Percentiles rank a stretch among this genome's conserved stretches.
phyloP scores from a whole-genome alignment of 1,140 invertebrate genomes.

The Pomacea maculata region DNA sequence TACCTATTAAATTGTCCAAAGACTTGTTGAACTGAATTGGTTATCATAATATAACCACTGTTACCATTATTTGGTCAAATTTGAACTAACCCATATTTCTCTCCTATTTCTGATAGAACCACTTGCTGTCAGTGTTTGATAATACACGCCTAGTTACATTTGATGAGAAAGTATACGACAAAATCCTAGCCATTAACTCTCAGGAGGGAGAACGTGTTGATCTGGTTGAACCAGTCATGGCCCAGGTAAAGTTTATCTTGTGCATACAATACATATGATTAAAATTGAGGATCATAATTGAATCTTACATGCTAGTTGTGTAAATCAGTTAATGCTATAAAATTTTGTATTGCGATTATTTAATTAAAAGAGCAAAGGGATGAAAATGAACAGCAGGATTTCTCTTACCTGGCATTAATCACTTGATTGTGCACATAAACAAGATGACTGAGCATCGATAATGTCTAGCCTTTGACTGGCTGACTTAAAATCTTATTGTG shows the following conservation, averaged over 20 bases:
- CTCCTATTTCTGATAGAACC: constrained; percentile 73
- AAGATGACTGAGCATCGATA: not conserved
- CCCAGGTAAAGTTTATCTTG: constrained; percentile 62
- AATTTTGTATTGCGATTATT: not conserved
- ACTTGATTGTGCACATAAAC: not conserved
- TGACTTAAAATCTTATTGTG: not conserved
- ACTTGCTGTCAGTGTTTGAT: constrained; percentile 95
- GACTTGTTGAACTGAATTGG: too few species aligned
- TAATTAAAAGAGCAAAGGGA: not conserved
- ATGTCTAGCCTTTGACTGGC: too few species aligned
- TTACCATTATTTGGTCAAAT: not conserved
- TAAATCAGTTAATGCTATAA: not conserved
- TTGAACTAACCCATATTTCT: constrained; percentile 5
- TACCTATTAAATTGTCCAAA: too few species aligned
- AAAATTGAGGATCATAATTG: not conserved
- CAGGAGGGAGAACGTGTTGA: constrained; percentile 92
- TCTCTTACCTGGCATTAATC: not conserved
- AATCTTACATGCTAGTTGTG: not conserved
- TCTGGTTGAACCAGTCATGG: constrained; percentile 87
- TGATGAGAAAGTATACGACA: constrained; percentile 96
- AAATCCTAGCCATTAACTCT: constrained; percentile 91
- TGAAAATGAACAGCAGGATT: not conserved
- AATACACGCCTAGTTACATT: constrained; percentile 93
- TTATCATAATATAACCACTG: not conserved
- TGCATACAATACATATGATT: not conserved